phyloP scores from a whole-genome alignment of 2,888 invertebrate species.

The Stenoptilia bipunctidactyla region DNA sequence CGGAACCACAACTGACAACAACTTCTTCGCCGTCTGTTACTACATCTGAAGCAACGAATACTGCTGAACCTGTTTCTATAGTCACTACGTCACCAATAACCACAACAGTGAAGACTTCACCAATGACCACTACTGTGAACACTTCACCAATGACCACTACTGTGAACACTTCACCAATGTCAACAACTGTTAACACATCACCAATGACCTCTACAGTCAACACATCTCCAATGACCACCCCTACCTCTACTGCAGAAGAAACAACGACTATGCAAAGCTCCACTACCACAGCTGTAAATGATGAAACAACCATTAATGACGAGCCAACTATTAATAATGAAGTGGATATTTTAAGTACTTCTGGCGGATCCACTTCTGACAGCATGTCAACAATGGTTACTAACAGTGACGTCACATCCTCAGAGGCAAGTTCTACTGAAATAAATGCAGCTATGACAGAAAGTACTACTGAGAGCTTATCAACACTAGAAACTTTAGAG shows the following conservation, averaged over 20 bases:
- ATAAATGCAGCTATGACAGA: slow-evolving; percentile 12
- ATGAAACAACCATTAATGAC: slow-evolving; percentile 5
- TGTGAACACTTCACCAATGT: slow-evolving; percentile 9
- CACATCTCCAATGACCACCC: too few species aligned
- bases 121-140: slow-evolving; percentile 1
- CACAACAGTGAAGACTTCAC: too few species aligned
- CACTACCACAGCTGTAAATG: slow-evolving; percentile 3
- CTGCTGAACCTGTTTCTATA: slow-evolving; percentile 12
- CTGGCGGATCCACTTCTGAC: slow-evolving; percentile 9
- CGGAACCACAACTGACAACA: slow-evolving; percentile 13
- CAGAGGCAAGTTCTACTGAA: slow-evolving; percentile 10
- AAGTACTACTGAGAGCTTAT: slow-evolving; percentile 18
- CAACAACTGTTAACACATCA: neutral
- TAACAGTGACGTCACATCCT: slow-evolving; percentile 6
- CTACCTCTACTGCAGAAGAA: slow-evolving; percentile 1
- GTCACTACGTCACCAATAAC: neutral
- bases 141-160: slow-evolving; percentile 2
- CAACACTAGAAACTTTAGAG: slow-evolving; percentile 40
- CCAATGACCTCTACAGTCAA: too few species aligned
- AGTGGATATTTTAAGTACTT: slow-evolving; percentile 19
- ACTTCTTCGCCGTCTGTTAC: slow-evolving; percentile 19
- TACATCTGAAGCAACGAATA: slow-evolving; percentile 20
- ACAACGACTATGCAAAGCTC: slow-evolving; percentile 6
- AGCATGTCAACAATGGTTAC: slow-evolving; percentile 17
- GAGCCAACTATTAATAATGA: slow-evolving; percentile 31